Evolutionary conservation across 2,888 invertebrate genomes (phyloP).

Genomic region (Melinaea menophilus): DNA sequence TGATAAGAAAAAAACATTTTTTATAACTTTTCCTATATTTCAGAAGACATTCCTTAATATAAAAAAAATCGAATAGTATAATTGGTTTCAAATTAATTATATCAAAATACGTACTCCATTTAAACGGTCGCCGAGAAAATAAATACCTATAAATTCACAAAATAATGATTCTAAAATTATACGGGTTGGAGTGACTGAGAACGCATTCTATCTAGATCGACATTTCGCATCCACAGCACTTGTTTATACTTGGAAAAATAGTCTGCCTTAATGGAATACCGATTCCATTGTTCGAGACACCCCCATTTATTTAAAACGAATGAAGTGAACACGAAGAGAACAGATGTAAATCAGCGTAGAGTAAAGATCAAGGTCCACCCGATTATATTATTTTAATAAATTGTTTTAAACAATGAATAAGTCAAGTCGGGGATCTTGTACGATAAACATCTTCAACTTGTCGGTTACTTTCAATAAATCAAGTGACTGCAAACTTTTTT

Average conservation of each 20-base stretch:
- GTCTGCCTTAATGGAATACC: conserved; percentile 41
- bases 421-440: conserved; percentile 34
- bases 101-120: not conserved
- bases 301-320: conserved; percentile 34
- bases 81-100: too few relatives aligned
- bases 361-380: conserved; percentile 42
- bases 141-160: not conserved
- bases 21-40: too few relatives aligned
- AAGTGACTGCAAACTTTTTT: conserved; percentile 29
- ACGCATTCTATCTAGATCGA: conserved; percentile 23
- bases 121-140: not conserved
- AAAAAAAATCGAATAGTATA: too few relatives aligned
- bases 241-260: conserved; percentile 48
- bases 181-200: not conserved
- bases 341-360: conserved; percentile 45
- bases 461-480: conserved; percentile 36
- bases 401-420: conserved; percentile 42
- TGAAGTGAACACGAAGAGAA: conserved; percentile 36
- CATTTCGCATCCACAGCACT: conserved; percentile 43
- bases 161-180: not conserved
- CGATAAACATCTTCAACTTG: conserved; percentile 35
- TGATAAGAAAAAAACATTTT: too few relatives aligned
- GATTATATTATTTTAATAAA: conserved; percentile 44
- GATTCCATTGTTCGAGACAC: conserved; percentile 48
- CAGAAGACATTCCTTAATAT: too few relatives aligned